Evolutionary conservation across 2,888 invertebrate genomes (phyloP).

Genomic region (Erebia palarica): DNA sequence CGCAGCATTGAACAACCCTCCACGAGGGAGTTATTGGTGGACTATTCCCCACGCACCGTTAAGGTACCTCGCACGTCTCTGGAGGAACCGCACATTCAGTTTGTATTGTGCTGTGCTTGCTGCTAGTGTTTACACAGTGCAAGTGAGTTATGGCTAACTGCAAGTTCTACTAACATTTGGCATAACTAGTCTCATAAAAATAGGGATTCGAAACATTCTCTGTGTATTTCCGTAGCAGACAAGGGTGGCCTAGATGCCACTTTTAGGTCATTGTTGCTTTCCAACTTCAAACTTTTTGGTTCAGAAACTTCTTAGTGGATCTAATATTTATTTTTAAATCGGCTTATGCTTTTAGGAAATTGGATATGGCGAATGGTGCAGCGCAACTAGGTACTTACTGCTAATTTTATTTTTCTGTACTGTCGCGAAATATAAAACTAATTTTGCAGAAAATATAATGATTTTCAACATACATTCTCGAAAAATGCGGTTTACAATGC

Average conservation of each 20-base stretch:
- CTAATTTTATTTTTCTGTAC: neutral
- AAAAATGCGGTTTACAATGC: too few species aligned
- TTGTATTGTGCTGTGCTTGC: too few species aligned
- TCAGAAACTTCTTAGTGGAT: slow-evolving; percentile 20
- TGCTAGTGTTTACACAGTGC: too few species aligned
- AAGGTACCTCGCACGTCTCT: too few species aligned
- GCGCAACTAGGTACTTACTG: neutral
- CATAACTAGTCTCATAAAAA: neutral
- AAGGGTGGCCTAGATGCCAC: slow-evolving; percentile 19
- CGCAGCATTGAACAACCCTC: too few species aligned
- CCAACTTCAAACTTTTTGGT: slow-evolving; percentile 16
- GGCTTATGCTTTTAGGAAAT: slow-evolving; percentile 21
- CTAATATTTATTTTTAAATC: slow-evolving; percentile 23
- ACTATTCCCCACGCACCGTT: too few species aligned
- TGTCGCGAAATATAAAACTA: neutral
- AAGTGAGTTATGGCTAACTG: too few species aligned
- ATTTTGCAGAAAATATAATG: neutral
- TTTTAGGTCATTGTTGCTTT: slow-evolving; percentile 4
- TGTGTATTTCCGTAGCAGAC: slow-evolving; percentile 14
- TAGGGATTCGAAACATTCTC: slow-evolving; percentile 4
- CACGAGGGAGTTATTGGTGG: too few species aligned
- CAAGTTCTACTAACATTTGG: too few species aligned
- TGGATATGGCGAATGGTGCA: slow-evolving; percentile 3
- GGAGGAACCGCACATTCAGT: too few species aligned
- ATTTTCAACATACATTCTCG: too few species aligned